Evolutionary conservation across 1,140 invertebrate genomes (phyloP).

Genomic region (Leptinotarsa texana): DNA sequence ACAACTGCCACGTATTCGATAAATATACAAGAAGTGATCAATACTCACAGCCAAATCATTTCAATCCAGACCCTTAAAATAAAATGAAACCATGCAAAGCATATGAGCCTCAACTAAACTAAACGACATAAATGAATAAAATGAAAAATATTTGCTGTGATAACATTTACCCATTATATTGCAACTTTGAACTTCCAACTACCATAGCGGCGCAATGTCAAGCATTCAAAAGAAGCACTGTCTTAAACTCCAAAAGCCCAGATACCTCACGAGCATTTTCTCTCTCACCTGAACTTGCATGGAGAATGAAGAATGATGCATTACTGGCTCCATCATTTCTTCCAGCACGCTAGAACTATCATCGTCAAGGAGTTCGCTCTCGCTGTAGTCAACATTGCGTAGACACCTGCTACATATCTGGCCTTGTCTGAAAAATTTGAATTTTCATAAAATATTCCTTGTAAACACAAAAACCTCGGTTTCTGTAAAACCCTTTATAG

Average conservation of each 20-base stretch:
- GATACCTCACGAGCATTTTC: constrained; percentile 40
- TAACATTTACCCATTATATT: background rate
- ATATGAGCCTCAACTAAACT: background rate
- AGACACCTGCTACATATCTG: constrained; percentile 78
- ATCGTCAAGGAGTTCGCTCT: constrained; percentile 73
- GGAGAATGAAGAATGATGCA: constrained; percentile 54
- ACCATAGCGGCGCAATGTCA: background rate
- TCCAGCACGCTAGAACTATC: constrained; percentile 69
- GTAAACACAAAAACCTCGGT: too few relatives aligned
- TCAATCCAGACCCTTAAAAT: background rate
- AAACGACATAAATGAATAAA: background rate
- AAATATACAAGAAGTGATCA: background rate
- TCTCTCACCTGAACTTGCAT: constrained; percentile 52
- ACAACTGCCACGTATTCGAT: too few relatives aligned
- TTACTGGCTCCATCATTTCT: constrained; percentile 61
- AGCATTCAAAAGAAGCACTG: constrained; percentile 46
- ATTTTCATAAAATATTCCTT: background rate
- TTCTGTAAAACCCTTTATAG: too few relatives aligned
- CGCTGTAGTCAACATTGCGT: constrained; percentile 65
- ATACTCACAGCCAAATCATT: background rate
- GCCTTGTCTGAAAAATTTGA: constrained; percentile 66
- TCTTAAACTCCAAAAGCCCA: constrained; percentile 47
- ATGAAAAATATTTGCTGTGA: constrained; percentile 7
- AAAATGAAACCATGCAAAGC: background rate
- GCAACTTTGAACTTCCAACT: background rate